Conservation (phyloP, 2,797 vertebrate species). For the Eutrigla gurnardus region DNA sequence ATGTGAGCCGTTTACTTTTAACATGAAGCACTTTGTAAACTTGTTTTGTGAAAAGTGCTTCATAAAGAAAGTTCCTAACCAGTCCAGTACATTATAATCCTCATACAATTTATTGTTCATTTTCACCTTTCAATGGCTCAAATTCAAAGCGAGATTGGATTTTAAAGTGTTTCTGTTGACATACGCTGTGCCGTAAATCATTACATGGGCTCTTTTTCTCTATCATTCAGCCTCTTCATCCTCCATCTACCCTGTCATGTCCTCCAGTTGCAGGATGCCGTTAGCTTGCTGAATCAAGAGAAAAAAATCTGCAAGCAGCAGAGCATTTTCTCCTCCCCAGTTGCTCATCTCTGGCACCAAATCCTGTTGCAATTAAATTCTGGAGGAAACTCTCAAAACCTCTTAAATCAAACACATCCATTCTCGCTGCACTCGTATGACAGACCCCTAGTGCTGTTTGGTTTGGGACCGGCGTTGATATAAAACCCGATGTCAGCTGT, state of each 20-base stretch:
- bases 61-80: background rate
- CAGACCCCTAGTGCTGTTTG: background rate
- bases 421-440: constrained; percentile 21
- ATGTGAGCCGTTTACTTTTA: background rate
- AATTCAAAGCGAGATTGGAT: constrained; percentile 15
- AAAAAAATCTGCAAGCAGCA: constrained; percentile 51
- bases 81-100: background rate
- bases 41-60: background rate
- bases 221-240: constrained; percentile 31
- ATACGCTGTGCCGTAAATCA: constrained; percentile 37
- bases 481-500: background rate
- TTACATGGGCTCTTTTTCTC: constrained; percentile 11
- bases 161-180: constrained; percentile 37
- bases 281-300: constrained; percentile 60
- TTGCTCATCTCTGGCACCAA: constrained; percentile 47
- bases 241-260: constrained; percentile 39
- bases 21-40: no score
- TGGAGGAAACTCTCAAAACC: constrained; percentile 27
- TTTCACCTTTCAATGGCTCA: constrained; percentile 12
- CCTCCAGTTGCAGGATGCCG: constrained; percentile 39
- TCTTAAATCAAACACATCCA: constrained; percentile 41
- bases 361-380: constrained; percentile 50
- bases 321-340: constrained; percentile 40
- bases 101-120: constrained; percentile 1
- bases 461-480: background rate